These are phyloP conservation scores for Helobdella robusta DNA, from an alignment of 2,888 invertebrate genomes.

Conservation along the genomic window DNA sequence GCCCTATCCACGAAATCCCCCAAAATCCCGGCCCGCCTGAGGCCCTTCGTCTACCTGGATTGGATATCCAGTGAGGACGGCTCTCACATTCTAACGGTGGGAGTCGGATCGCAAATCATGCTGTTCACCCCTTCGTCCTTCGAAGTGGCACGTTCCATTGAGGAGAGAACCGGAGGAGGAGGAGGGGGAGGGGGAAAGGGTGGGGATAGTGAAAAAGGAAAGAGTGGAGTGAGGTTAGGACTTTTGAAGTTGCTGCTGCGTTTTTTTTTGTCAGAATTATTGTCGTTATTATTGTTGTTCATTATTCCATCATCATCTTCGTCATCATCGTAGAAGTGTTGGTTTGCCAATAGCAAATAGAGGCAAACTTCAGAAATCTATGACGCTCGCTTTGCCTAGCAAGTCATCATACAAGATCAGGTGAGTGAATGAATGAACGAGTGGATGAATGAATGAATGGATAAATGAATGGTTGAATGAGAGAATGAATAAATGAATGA, in stretches of 20 bases:
- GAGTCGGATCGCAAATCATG: conserved; percentile 57
- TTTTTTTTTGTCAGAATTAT: not conserved
- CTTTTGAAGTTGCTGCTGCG: not conserved
- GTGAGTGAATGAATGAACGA: too few species aligned
- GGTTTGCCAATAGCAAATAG: not conserved
- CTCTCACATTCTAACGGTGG: conserved; percentile 90
- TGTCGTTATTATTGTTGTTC: too few species aligned
- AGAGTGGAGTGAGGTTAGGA: not conserved
- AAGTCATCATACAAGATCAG: not conserved
- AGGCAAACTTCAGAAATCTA: conserved; percentile 19
- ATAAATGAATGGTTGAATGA: too few species aligned
- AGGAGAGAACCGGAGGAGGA: conserved; percentile 7
- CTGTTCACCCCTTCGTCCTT: conserved; percentile 61
- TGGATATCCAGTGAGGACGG: conserved; percentile 99
- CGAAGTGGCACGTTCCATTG: conserved; percentile 78
- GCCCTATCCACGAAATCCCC: conserved; percentile 20
- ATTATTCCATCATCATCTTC: too few species aligned
- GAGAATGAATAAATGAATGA: too few species aligned
- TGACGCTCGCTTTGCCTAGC: not conserved
- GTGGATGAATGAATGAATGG: too few species aligned
- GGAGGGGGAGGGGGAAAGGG: too few species aligned
- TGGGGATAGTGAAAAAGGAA: too few species aligned
- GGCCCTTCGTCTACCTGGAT: conserved; percentile 74
- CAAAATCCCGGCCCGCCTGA: conserved; percentile 40
- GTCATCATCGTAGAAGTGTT: too few species aligned